phyloP scores from a whole-genome alignment of 1,140 invertebrate genomes.

The Pseudomyrmex sp. region DNA sequence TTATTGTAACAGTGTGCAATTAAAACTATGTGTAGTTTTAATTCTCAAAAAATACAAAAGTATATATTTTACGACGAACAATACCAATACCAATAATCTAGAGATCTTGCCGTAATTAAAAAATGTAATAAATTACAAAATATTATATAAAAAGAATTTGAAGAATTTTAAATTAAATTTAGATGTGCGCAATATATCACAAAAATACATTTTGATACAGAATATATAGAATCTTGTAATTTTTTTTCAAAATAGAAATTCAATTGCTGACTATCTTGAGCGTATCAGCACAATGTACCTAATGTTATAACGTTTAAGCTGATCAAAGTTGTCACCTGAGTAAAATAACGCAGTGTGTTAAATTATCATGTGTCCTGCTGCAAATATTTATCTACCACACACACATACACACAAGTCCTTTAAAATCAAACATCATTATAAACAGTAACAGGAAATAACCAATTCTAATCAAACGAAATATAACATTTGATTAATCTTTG shows the following conservation, averaged over 20 bases:
- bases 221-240: too few relatives aligned
- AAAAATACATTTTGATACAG: not conserved
- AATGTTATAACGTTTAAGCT: not conserved
- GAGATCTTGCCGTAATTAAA: not conserved
- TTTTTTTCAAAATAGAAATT: too few relatives aligned
- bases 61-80: not conserved
- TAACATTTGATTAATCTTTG: conserved; percentile 10
- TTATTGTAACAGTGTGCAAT: not conserved
- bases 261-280: not conserved
- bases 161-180: conserved; percentile 3
- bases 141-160: not conserved
- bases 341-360: not conserved
- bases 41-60: too few relatives aligned
- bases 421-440: conserved; percentile 5
- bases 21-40: not conserved
- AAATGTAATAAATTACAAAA: not conserved
- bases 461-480: not conserved
- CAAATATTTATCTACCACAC: not conserved
- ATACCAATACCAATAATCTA: not conserved
- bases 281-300: not conserved
- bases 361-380: conserved; percentile 5
- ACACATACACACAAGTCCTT: not conserved
- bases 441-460: not conserved
- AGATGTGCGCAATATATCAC: too few relatives aligned
- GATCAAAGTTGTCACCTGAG: conserved; percentile 12